These are phyloP conservation scores for Drosophila dives DNA, from an alignment of 2,888 invertebrate species.

Conservation along the genomic window DNA sequence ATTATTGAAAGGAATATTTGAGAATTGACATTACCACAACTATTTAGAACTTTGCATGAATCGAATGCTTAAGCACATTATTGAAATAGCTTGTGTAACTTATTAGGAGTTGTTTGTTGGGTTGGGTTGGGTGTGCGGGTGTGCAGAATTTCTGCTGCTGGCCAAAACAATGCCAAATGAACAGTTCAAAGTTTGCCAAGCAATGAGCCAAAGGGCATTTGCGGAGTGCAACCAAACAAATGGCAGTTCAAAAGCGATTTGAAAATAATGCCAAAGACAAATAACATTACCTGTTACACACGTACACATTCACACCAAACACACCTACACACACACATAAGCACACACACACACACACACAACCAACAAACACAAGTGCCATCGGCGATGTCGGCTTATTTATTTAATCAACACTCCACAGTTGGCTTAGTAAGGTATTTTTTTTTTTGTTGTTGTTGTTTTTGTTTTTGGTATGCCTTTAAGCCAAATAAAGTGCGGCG, in stretches of 20 bases:
- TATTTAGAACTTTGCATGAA: conserved; percentile 23
- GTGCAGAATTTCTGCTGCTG: neutral
- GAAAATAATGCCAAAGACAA: conserved; percentile 81
- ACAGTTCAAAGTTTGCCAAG: conserved; percentile 55
- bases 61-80: conserved; percentile 60
- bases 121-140: neutral
- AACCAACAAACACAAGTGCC: conserved; percentile 39
- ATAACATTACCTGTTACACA: conserved; percentile 74
- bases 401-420: conserved; percentile 79
- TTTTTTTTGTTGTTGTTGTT: conserved; percentile 4
- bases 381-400: conserved; percentile 72
- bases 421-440: conserved; percentile 71
- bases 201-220: conserved; percentile 40
- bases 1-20: conserved; percentile 44
- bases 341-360: conserved; percentile 12
- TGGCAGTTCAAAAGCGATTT: conserved; percentile 76
- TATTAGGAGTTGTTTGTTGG: conserved; percentile 12
- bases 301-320: conserved; percentile 37
- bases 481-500: conserved; percentile 81
- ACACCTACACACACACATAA: conserved; percentile 29
- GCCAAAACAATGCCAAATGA: conserved; percentile 37
- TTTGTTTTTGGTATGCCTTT: conserved; percentile 62
- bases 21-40: conserved; percentile 24
- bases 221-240: conserved; percentile 56
- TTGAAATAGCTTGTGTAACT: conserved; percentile 60